Conservation (phyloP, 2,888 invertebrate genomes). For the Ecliptopera silaceata region DNA sequence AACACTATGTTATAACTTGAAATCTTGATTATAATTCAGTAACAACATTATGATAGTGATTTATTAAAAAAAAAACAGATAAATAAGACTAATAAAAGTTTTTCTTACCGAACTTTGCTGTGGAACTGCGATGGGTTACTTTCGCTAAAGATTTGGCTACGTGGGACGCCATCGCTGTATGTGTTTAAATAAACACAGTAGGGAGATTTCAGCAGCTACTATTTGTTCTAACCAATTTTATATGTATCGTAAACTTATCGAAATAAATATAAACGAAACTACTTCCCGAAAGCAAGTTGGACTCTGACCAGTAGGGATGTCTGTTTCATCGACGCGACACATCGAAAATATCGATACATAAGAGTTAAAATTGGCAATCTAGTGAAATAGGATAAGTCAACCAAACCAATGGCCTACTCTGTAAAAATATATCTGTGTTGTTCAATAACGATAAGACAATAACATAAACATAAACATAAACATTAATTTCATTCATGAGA, state of each 20-base stretch:
- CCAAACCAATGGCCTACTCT: too few relatives aligned
- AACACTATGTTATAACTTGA: not conserved
- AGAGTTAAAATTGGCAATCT: too few relatives aligned
- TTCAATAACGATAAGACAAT: too few relatives aligned
- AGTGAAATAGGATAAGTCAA: too few relatives aligned
- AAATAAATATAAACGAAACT: constrained; percentile 51
- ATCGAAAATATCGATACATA: too few relatives aligned
- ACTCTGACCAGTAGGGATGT: constrained; percentile 63
- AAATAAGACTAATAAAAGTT: constrained; percentile 29
- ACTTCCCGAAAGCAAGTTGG: constrained; percentile 61
- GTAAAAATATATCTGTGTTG: too few relatives aligned
- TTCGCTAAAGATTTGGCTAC: constrained; percentile 72
- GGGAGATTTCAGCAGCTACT: constrained; percentile 36
- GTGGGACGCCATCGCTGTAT: constrained; percentile 71
- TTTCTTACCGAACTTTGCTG: constrained; percentile 70
- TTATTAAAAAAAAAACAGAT: not conserved
- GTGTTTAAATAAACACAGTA: constrained; percentile 35
- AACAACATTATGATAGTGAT: not conserved
- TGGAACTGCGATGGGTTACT: constrained; percentile 63
- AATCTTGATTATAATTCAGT: not conserved
- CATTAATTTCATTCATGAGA: too few relatives aligned
- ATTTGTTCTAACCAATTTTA: constrained; percentile 44
- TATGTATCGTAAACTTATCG: constrained; percentile 40
- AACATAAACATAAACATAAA: too few relatives aligned
- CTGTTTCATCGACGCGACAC: too few relatives aligned